Conservation (phyloP, 2,888 invertebrate genomes). For the Argyra leucocephala region DNA sequence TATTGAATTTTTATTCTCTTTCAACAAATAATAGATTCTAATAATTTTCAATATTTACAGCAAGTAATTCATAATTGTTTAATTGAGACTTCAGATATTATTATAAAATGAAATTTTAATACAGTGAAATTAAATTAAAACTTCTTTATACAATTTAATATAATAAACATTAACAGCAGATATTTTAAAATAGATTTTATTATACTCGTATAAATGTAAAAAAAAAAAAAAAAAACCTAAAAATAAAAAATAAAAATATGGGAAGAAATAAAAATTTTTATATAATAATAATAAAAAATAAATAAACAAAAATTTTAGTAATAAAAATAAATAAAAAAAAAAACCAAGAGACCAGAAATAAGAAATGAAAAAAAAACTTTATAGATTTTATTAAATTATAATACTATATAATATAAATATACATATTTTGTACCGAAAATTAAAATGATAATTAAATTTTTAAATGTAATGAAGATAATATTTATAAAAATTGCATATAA, state of each 20-base stretch:
- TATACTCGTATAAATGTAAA: too few relatives aligned
- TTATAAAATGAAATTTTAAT: too few relatives aligned
- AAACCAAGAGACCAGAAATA: neutral
- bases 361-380: neutral
- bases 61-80: too few relatives aligned
- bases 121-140: too few relatives aligned
- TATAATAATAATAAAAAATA: neutral
- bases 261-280: neutral
- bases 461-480: neutral
- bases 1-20: too few relatives aligned
- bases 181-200: too few relatives aligned
- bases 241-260: neutral
- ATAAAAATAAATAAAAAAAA: neutral
- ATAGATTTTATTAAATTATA: neutral
- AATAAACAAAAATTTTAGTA: neutral
- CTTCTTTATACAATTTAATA: too few relatives aligned
- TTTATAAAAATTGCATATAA: neutral
- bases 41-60: too few relatives aligned
- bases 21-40: too few relatives aligned
- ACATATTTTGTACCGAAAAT: neutral
- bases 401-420: neutral
- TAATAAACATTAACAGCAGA: too few relatives aligned
- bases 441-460: neutral
- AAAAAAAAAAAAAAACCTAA: neutral
- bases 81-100: too few relatives aligned